A percentile compares a stretch with the other conserved stretches of the same genome.
Evolutionary conservation across 2,888 invertebrate species (phyloP).

Genomic region (Synanthedon tipuliformis): DNA sequence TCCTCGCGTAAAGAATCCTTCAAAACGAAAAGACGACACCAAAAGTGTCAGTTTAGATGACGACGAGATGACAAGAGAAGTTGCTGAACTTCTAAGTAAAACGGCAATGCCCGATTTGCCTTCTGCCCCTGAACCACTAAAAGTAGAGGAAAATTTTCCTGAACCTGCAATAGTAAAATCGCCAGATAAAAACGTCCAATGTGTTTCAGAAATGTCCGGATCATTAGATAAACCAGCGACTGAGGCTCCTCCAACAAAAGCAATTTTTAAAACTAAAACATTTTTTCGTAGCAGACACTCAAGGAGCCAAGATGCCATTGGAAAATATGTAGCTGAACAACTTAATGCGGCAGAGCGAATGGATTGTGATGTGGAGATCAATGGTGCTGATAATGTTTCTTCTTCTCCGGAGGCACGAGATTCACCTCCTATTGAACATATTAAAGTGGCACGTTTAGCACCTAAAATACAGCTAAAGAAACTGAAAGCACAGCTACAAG

Average conservation of each 20-base stretch:
- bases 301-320: slow-evolving; percentile 65
- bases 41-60: slow-evolving; percentile 55
- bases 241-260: slow-evolving; percentile 40
- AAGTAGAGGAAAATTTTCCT: slow-evolving; percentile 71
- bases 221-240: slow-evolving; percentile 21
- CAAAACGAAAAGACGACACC: slow-evolving; percentile 45
- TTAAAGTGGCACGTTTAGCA: slow-evolving; percentile 67
- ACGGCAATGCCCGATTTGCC: slow-evolving; percentile 71
- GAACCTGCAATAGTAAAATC: slow-evolving; percentile 61
- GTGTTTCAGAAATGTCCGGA: slow-evolving; percentile 17
- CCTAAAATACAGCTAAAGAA: slow-evolving; percentile 66
- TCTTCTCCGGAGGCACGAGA: slow-evolving; percentile 46
- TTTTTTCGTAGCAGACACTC: slow-evolving; percentile 69
- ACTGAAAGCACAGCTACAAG: slow-evolving; percentile 56
- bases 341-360: slow-evolving; percentile 56
- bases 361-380: slow-evolving; percentile 50
- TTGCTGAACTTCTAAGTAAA: slow-evolving; percentile 72
- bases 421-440: slow-evolving; percentile 58
- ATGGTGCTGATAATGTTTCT: slow-evolving; percentile 45
- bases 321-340: slow-evolving; percentile 65
- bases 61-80: slow-evolving; percentile 65
- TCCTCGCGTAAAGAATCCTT: slow-evolving; percentile 68
- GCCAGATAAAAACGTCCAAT: slow-evolving; percentile 48
- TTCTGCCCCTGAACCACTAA: slow-evolving; percentile 59
- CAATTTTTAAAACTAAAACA: slow-evolving; percentile 67